Percentiles rank a stretch among this genome's conserved stretches.
Evolutionary conservation across 2,113 vertebrate species (phyloP).

Genomic region (Empidonax traillii): DNA sequence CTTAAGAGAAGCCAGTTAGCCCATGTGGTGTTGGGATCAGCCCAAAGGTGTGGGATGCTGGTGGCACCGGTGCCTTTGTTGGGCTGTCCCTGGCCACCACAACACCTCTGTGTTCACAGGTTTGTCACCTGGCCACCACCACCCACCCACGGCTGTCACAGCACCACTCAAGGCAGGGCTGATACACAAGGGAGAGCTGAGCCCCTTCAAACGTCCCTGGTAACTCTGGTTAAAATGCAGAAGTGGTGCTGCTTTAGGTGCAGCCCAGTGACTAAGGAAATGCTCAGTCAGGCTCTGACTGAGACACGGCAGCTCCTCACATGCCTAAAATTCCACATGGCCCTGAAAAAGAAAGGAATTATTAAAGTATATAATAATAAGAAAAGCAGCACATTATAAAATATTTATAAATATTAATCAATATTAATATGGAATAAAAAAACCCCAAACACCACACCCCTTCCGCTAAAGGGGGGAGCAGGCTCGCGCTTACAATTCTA

Average conservation of each 20-base stretch:
- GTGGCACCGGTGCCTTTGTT: not conserved
- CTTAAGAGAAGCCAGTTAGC: fast-evolving
- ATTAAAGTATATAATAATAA: not conserved
- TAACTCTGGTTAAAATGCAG: not conserved
- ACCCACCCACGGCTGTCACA: fast-evolving
- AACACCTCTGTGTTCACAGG: fast-evolving
- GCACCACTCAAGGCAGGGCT: not conserved
- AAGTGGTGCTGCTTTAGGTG: not conserved
- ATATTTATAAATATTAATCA: not conserved
- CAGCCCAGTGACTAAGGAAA: not conserved
- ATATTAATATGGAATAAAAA: not conserved
- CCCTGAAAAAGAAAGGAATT: not conserved
- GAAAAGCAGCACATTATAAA: not conserved
- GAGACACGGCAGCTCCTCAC: not conserved
- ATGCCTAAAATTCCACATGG: not conserved
- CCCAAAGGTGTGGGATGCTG: fast-evolving
- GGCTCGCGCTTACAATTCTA: conserved; percentile 65
- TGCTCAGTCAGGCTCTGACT: not conserved
- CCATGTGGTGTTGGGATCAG: fast-evolving
- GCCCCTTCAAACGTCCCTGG: fast-evolving
- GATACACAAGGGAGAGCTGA: fast-evolving
- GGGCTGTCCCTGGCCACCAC: fast-evolving
- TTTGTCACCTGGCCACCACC: not conserved
- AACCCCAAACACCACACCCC: not conserved
- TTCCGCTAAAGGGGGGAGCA: conserved; percentile 3